phyloP scores from a whole-genome alignment of 1,140 invertebrate genomes.

The Orchestia grillus region DNA sequence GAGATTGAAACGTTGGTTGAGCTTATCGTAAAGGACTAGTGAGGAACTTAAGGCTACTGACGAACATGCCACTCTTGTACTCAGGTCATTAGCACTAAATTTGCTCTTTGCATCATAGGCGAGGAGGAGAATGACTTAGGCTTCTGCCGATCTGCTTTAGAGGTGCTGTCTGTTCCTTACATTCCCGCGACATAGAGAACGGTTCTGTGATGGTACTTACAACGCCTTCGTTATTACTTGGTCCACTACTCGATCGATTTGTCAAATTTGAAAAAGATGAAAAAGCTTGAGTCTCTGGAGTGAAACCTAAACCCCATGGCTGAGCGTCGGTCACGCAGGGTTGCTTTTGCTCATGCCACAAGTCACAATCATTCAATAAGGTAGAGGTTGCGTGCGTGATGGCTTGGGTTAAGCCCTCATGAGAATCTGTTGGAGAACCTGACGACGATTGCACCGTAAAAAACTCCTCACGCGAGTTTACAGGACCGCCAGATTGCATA shows the following conservation, averaged over 20 bases:
- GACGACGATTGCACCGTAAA: background rate
- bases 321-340: background rate
- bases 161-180: background rate
- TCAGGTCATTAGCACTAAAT: background rate
- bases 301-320: background rate
- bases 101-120: background rate
- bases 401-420: background rate
- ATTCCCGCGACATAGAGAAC: background rate
- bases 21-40: background rate
- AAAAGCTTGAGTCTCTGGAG: background rate
- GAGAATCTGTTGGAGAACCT: background rate
- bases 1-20: background rate
- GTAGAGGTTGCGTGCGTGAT: background rate
- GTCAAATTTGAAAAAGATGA: background rate
- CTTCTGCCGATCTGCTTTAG: background rate
- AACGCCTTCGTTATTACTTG: background rate
- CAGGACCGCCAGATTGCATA: background rate
- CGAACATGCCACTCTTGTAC: conserved; percentile 6
- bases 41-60: background rate
- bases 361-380: background rate
- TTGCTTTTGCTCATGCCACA: background rate
- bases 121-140: background rate
- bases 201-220: background rate
- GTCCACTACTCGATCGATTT: background rate
- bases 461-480: background rate